These are phyloP conservation scores for Pelodiscus sinensis DNA, from an alignment of 2,113 vertebrate genomes.

Conservation along the genomic window DNA sequence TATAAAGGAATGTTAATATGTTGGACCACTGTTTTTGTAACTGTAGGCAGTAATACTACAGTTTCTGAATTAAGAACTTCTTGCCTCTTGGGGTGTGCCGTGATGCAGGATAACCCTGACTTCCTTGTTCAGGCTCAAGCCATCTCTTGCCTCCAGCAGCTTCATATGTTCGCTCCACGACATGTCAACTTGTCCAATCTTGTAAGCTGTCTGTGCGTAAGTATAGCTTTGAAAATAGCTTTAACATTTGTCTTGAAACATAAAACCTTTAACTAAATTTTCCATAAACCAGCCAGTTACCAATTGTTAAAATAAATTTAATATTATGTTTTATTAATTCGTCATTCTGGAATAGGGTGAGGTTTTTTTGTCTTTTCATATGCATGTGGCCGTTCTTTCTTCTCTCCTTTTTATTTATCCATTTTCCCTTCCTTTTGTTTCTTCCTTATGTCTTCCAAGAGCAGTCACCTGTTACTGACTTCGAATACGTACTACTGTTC, in stretches of 20 bases:
- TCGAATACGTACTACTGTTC: background rate
- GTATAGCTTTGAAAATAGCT: conserved; percentile 66
- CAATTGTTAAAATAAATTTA: background rate
- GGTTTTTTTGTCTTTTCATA: background rate
- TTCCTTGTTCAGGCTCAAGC: conserved; percentile 90
- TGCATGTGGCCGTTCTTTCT: background rate
- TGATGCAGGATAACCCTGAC: conserved; percentile 90
- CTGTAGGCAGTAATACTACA: conserved; percentile 76
- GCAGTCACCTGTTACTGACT: background rate
- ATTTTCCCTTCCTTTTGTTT: background rate
- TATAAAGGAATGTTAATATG: background rate
- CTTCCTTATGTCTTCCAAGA: background rate
- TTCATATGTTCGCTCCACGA: conserved; percentile 94
- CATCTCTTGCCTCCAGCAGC: conserved; percentile 93
- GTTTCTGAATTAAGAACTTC: conserved; percentile 83
- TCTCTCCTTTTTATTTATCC: background rate
- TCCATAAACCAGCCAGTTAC: background rate
- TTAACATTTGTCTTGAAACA: background rate
- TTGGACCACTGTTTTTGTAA: background rate
- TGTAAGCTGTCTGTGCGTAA: conserved; percentile 91
- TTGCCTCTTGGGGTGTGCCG: conserved; percentile 87
- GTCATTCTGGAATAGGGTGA: background rate
- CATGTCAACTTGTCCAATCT: conserved; percentile 89
- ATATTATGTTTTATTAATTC: background rate
- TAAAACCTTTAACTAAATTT: background rate